These are phyloP conservation scores for Bedellia somnulentella DNA, from an alignment of 2,888 invertebrate species.

Conservation along the genomic window DNA sequence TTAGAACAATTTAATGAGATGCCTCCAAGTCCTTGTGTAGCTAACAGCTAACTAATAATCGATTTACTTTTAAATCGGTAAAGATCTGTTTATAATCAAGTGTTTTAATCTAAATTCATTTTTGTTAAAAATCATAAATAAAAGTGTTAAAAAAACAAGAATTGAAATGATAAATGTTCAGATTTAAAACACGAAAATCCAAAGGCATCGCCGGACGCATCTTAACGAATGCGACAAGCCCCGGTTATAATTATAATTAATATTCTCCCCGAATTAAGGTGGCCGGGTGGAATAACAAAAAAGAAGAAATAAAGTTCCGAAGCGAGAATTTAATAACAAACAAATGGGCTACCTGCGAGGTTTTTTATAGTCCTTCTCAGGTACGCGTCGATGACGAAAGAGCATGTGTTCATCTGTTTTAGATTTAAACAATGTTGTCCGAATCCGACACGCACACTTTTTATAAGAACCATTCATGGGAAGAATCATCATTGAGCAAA, in stretches of 20 bases:
- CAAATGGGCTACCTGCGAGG: slow-evolving; percentile 60
- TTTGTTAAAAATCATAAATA: slow-evolving; percentile 15
- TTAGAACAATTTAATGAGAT: too few relatives aligned
- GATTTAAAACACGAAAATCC: slow-evolving; percentile 47
- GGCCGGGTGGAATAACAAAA: slow-evolving; percentile 29
- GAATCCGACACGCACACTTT: slow-evolving; percentile 55
- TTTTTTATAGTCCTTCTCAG: slow-evolving; percentile 56
- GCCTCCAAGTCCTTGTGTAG: too few relatives aligned
- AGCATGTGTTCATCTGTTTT: slow-evolving; percentile 52
- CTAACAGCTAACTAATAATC: too few relatives aligned
- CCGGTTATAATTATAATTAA: slow-evolving; percentile 62
- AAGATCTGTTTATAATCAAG: too few relatives aligned
- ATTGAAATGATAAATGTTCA: slow-evolving; percentile 58
- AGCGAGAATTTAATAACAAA: slow-evolving; percentile 61
- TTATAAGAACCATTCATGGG: slow-evolving; percentile 42
- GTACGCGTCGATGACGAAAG: slow-evolving; percentile 49
- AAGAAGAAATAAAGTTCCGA: slow-evolving; percentile 39
- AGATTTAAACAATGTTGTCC: slow-evolving; percentile 50
- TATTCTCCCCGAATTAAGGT: slow-evolving; percentile 59
- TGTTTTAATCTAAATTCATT: too few relatives aligned
- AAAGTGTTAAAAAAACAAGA: too few relatives aligned
- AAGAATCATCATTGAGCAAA: slow-evolving; percentile 20
- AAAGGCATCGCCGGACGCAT: slow-evolving; percentile 26
- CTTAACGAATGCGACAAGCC: slow-evolving; percentile 46
- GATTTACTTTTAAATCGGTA: too few relatives aligned